Evolutionary conservation across 2,797 vertebrate species (phyloP).

Genomic region (Falco peregrinus): DNA sequence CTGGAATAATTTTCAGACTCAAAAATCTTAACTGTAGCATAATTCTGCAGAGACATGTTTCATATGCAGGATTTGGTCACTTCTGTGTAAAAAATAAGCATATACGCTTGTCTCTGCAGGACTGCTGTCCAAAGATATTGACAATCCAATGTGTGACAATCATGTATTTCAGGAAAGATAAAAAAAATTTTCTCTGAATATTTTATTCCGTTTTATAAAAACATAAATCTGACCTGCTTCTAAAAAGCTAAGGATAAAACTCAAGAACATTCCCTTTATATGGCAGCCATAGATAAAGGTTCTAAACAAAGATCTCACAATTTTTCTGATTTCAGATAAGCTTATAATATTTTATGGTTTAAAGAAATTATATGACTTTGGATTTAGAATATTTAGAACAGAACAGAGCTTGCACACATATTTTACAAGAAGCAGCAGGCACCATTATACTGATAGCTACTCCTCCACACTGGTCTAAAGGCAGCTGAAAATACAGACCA

Average conservation of each 20-base stretch:
- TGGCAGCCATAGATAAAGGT: not conserved
- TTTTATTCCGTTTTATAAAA: not conserved
- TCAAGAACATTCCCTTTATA: not conserved
- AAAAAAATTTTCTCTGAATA: not conserved
- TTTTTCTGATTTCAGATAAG: not conserved
- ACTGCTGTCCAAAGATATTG: not conserved
- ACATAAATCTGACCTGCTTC: not conserved
- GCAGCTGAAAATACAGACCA: not conserved
- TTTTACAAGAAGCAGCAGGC: not conserved
- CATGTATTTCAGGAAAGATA: not conserved
- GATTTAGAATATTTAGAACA: not conserved
- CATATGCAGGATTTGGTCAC: not conserved
- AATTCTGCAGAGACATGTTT: not conserved
- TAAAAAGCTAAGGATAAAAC: not conserved
- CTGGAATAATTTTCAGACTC: not conserved
- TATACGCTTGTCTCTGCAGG: not conserved
- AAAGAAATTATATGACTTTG: not conserved
- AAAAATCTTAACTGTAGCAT: not conserved
- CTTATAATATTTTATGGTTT: not conserved
- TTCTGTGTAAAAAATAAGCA: not conserved
- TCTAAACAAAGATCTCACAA: not conserved
- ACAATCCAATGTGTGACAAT: not conserved
- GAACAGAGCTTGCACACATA: not conserved
- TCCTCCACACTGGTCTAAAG: not conserved
- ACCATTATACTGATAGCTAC: rapidly evolving